Evolutionary conservation across 1,140 invertebrate genomes (phyloP).

Genomic region (Penaeus japonicus): DNA sequence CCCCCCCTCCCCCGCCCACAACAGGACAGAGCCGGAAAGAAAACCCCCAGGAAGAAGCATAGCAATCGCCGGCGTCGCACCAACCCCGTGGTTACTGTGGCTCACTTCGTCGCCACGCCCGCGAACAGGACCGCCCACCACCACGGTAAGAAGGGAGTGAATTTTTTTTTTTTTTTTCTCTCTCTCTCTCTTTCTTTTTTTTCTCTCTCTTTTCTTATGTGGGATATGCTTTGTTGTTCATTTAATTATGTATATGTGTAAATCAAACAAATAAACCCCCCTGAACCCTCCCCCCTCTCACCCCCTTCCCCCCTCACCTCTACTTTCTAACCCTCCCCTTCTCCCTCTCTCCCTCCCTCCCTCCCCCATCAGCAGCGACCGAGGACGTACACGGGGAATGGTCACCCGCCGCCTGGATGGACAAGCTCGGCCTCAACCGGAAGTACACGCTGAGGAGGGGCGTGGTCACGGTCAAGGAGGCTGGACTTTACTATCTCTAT

Average conservation of each 20-base stretch:
- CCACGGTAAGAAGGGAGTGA: neutral
- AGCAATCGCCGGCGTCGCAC: neutral
- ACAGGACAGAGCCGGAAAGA: slow-evolving; percentile 14
- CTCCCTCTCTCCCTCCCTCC: neutral
- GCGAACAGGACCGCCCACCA: neutral
- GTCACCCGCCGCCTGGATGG: slow-evolving; percentile 36
- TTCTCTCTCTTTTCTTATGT: too few relatives aligned
- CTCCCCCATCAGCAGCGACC: neutral
- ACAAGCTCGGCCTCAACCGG: slow-evolving; percentile 26
- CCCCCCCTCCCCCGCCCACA: neutral
- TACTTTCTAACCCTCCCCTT: neutral
- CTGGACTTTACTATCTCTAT: slow-evolving; percentile 36
- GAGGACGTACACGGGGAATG: slow-evolving; percentile 1
- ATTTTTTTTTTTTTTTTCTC: too few relatives aligned
- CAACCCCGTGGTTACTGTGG: neutral
- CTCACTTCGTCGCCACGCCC: slow-evolving; percentile 4
- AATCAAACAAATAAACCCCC: too few relatives aligned
- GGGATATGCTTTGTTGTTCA: too few relatives aligned
- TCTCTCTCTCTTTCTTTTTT: too few relatives aligned
- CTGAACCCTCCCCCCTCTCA: neutral
- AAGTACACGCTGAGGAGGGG: slow-evolving; percentile 3
- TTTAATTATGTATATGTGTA: too few relatives aligned
- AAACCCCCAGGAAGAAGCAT: neutral
- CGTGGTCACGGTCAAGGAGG: slow-evolving; percentile 24
- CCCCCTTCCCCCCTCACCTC: neutral